phyloP scores from a whole-genome alignment of 2,113 vertebrate genomes.

The Sinosuthora webbiana region DNA sequence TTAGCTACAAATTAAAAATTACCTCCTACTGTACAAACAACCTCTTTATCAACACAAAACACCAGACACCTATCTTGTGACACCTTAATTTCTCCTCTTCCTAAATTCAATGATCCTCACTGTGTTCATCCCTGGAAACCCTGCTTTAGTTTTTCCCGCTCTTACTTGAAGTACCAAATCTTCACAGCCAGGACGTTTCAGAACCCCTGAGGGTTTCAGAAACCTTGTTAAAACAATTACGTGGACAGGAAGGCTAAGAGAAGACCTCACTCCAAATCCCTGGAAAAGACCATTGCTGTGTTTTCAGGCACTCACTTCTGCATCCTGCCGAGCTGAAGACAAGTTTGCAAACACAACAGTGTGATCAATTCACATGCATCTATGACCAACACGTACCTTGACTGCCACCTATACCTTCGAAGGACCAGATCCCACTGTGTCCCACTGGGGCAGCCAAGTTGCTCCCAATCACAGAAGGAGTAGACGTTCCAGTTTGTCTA shows the following conservation, averaged over 20 bases:
- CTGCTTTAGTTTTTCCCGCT: not conserved
- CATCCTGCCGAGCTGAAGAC: not conserved
- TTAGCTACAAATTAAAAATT: not conserved
- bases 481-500: slow-evolving; percentile 94
- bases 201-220: not conserved
- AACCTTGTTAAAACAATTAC: not conserved
- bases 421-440: slow-evolving; percentile 98
- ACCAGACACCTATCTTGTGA: not conserved
- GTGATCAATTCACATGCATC: not conserved
- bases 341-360: not conserved
- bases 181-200: not conserved
- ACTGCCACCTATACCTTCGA: slow-evolving; percentile 92
- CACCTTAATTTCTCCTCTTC: not conserved
- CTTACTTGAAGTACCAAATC: not conserved
- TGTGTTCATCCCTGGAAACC: not conserved
- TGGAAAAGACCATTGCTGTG: not conserved
- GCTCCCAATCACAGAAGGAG: slow-evolving; percentile 91
- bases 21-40: not conserved
- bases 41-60: not conserved
- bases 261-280: not conserved
- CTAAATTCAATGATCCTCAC: not conserved
- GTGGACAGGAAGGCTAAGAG: not conserved
- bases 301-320: not conserved
- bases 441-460: slow-evolving; percentile 93
- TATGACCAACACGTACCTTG: slow-evolving; percentile 77